Evolutionary conservation across 2,113 vertebrate genomes (phyloP).

Genomic region (Rhipidura dahli): DNA sequence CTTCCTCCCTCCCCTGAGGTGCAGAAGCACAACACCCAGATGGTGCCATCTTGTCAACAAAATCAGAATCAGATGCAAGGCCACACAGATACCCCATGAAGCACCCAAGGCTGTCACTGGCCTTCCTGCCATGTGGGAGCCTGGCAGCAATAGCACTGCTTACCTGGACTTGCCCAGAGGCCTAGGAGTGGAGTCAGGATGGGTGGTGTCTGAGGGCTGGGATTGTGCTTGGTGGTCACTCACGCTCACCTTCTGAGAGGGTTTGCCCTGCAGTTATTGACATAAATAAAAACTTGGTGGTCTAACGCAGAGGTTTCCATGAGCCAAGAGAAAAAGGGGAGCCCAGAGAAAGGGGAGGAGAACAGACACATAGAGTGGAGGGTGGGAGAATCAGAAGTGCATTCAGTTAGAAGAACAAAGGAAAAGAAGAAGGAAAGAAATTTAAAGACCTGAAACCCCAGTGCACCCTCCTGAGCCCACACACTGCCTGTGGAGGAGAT

Average conservation of each 20-base stretch:
- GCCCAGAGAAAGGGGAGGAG: constrained; percentile 60
- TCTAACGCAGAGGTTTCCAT: constrained; percentile 85
- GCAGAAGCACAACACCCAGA: neutral
- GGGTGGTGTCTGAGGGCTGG: constrained; percentile 68
- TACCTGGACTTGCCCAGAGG: constrained; percentile 53
- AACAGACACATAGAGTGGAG: constrained; percentile 30
- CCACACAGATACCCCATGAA: neutral
- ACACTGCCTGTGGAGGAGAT: accelerated
- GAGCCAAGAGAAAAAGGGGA: constrained; percentile 77
- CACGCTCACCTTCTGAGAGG: constrained; percentile 79
- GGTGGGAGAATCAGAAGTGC: constrained; percentile 76
- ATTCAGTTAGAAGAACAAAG: constrained; percentile 72
- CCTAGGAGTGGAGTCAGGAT: constrained; percentile 54
- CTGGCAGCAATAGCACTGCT: neutral
- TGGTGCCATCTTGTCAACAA: neutral
- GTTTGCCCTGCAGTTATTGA: constrained; percentile 96
- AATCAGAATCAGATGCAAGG: neutral
- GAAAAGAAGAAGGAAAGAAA: constrained; percentile 50
- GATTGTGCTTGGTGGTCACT: constrained; percentile 76
- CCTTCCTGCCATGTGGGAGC: neutral
- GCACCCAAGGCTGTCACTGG: neutral
- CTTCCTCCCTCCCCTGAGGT: neutral
- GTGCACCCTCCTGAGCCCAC: accelerated
- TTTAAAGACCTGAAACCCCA: neutral
- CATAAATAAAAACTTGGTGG: constrained; percentile 99